Evolutionary conservation across 2,888 invertebrate genomes (phyloP), one percentile per base, ranked within the genome.

Genomic region (Geotrupes spiniger): DNA sequence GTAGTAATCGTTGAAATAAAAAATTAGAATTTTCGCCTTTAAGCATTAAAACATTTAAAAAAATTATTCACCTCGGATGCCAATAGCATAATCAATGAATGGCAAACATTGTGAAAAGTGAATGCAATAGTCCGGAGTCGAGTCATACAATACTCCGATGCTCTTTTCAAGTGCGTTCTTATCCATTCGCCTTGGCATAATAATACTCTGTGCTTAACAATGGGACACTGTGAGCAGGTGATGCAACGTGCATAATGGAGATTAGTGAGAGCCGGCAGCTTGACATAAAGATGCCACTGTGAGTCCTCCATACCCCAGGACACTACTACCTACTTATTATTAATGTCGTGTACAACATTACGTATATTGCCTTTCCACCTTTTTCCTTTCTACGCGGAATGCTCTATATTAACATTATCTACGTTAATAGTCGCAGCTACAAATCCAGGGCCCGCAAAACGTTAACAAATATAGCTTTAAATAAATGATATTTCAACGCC

Each of bases 241-340:
- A 59, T 55, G 58, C 57, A 59, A 58, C 45, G 52, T 44, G 33
- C 43, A 59, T 58, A 60, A 60, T 60, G 46, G 55, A 54, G 57
- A 59, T 59, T 54, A 59, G 52, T 51, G 46, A 37, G 42, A 42
- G 36, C 37, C 36, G 33, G 47, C 44, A 47, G 43, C 38, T 38
- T 47, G 38, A 49, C 48, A 52, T 49, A 54, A 54, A 52, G 54
- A 49, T 46, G 46, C 45, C 46, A 49, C 54, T 51, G 43, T 52
- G 36, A 42, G 40, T 16, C 33, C 33, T 46, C 26, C 16, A 36
- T 21, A 46, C 41, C 40, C 46, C 25, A 46, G 21, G 36, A 46
- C 14, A 46, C 46, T n/a, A n/a, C 10, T 33, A 14, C 33, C 33
- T 36, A 36, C 46, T 46, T 46, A 36, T 26, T 27, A 27, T 27